phyloP scores from a whole-genome alignment of 2,797 vertebrate genomes.

The Rhabdomys pumilio region DNA sequence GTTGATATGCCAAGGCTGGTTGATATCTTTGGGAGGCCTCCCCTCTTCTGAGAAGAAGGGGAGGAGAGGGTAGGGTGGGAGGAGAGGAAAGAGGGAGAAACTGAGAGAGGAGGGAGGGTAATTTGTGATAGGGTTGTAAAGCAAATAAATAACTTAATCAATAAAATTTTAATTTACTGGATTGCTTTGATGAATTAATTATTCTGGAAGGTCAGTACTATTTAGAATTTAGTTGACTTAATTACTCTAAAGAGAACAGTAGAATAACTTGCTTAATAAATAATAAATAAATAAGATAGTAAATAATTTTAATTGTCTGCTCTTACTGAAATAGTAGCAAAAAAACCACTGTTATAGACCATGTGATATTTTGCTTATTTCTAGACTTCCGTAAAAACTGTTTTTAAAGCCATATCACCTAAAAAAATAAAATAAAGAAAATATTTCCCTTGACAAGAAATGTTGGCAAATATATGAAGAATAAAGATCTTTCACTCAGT shows the following conservation, averaged over 20 bases:
- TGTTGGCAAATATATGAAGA: neutral
- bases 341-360: neutral
- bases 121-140: neutral
- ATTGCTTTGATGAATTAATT: constrained; percentile 10
- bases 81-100: neutral
- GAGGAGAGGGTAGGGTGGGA: neutral
- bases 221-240: constrained; percentile 54
- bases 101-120: neutral
- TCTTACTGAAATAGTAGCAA: neutral
- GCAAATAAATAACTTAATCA: neutral
- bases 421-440: neutral
- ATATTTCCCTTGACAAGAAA: neutral
- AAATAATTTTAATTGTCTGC: neutral
- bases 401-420: neutral
- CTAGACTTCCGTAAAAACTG: constrained; percentile 23
- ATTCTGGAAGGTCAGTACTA: neutral
- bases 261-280: neutral
- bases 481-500: neutral
- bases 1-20: neutral
- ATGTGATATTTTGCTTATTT: neutral
- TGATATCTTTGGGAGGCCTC: neutral
- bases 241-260: constrained; percentile 13
- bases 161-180: constrained; percentile 11
- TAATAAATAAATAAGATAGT: neutral
- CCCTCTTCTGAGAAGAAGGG: neutral